Evolutionary conservation across 1,140 invertebrate species (phyloP), one percentile per base, ranked within the genome.

Genomic region (Trialeurodes vaporariorum): DNA sequence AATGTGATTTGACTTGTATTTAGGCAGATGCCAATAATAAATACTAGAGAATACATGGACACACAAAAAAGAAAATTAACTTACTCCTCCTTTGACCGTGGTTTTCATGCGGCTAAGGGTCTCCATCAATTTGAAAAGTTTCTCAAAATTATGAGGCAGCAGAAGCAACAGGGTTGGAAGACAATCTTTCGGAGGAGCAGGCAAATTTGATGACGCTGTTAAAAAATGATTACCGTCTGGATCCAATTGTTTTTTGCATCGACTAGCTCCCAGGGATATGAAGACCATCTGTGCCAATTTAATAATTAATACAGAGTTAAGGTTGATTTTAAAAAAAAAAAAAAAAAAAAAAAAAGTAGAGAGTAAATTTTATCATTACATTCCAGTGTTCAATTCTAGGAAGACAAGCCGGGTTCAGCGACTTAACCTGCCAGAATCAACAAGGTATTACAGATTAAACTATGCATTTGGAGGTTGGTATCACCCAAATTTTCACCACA

Each of bases 71-170:
- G n/a, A n/a, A n/a, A n/a, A n/a, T n/a, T n/a, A n/a, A 60, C 79
- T 78, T 75, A 86, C 85, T 66, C 86, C 86, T 59, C 83, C 83
- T 73, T 88, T 85, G 0, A 85, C 83, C 2, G 84, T 82, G 5
- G 88, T 86, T 75, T 88, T 90, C 86, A 93, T 91, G 61, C 86
- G 84, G 58, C 92, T 92, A 1, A 96, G 79, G 5, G 90, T 92
- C 72, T 94, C 88, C 88, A 96, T 92, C 12, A 96, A 80, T 21
- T 84, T 87, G 77, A 96, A 94, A 0, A 97, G 80, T 72, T 94
- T 90, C 73, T 93, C 91, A 78, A 96, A 96, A 77, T 94, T 92
- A 59, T 87, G 86, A 25, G 92, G 87, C 72, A 91, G 85, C 22
- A 96, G 81, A 0, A 97, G 79, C 11, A 96, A 76, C 61, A 93